A percentile compares a stretch with the other conserved stretches of the same genome.
These are phyloP conservation scores for Cygnus olor DNA, from an alignment of 2,797 vertebrate genomes.

Conservation along the genomic window DNA sequence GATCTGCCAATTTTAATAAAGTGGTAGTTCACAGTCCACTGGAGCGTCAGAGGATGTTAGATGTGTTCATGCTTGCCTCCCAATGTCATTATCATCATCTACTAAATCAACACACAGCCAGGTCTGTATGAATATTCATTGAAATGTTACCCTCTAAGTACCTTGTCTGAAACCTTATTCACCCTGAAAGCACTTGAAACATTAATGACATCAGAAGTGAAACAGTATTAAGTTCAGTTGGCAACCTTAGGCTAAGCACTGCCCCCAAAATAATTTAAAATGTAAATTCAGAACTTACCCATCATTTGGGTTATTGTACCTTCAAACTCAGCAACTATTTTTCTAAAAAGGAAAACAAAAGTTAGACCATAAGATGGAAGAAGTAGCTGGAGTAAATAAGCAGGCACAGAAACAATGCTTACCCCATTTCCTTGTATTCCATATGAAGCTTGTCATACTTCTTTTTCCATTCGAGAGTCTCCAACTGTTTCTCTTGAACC, in stretches of 20 bases:
- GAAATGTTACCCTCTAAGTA: background rate
- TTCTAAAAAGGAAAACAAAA: slow-evolving; percentile 72
- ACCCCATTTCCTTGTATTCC: slow-evolving; percentile 90
- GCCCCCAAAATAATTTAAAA: background rate
- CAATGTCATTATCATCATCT: background rate
- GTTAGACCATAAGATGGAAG: background rate
- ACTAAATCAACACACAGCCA: background rate
- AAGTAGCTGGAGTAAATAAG: background rate
- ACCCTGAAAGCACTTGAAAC: background rate
- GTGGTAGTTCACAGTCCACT: background rate
- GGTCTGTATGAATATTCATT: background rate
- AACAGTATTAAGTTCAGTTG: background rate
- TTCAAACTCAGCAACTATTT: slow-evolving; percentile 89
- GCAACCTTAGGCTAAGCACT: background rate
- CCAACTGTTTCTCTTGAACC: slow-evolving; percentile 77
- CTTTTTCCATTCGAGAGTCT: slow-evolving; percentile 76
- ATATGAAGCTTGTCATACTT: slow-evolving; percentile 77
- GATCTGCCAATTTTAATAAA: background rate
- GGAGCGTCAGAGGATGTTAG: background rate
- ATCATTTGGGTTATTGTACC: slow-evolving; percentile 82
- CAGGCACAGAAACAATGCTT: background rate
- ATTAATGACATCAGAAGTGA: background rate
- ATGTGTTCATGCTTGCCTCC: background rate
- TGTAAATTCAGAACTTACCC: slow-evolving; percentile 74
- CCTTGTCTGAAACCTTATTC: background rate